These are phyloP conservation scores for Eretmocerus hayati DNA, from an alignment of 2,888 invertebrate species.

Conservation along the genomic window DNA sequence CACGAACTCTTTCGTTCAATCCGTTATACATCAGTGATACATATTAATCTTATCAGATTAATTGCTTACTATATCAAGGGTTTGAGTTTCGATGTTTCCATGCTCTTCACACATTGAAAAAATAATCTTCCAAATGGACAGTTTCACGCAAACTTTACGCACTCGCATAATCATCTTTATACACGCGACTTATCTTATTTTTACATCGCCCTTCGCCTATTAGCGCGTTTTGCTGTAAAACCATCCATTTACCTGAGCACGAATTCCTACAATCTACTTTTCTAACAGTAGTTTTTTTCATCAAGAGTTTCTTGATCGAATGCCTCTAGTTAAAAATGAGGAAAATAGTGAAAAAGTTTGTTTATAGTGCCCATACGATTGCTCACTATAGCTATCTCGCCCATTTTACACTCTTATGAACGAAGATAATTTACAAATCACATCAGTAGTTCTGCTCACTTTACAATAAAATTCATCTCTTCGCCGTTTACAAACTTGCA, in stretches of 20 bases:
- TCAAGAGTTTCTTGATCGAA: neutral
- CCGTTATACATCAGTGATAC: no score
- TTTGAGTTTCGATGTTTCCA: no score
- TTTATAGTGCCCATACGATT: conserved; percentile 5
- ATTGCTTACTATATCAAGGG: no score
- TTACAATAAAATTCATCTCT: no score
- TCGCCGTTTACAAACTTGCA: conserved; percentile 12
- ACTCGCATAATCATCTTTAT: conserved; percentile 3
- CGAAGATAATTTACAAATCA: conserved; percentile 24
- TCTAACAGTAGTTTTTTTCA: neutral
- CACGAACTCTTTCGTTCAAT: no score
- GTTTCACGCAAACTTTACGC: conserved; percentile 6
- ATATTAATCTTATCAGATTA: no score
- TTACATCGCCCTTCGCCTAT: conserved; percentile 6
- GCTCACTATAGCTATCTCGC: conserved; percentile 9
- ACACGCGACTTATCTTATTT: conserved; percentile 12
- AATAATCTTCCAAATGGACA: conserved; percentile 3
- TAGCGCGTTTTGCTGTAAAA: no score
- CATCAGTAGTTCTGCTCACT: conserved; percentile 18
- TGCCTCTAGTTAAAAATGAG: neutral
- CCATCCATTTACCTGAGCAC: neutral
- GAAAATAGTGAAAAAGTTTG: conserved; percentile 1
- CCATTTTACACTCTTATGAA: conserved; percentile 18
- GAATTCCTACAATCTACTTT: neutral
- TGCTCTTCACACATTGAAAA: no score